Conservation (phyloP, 2,797 vertebrate species). For the Heterohyrax brucei region DNA sequence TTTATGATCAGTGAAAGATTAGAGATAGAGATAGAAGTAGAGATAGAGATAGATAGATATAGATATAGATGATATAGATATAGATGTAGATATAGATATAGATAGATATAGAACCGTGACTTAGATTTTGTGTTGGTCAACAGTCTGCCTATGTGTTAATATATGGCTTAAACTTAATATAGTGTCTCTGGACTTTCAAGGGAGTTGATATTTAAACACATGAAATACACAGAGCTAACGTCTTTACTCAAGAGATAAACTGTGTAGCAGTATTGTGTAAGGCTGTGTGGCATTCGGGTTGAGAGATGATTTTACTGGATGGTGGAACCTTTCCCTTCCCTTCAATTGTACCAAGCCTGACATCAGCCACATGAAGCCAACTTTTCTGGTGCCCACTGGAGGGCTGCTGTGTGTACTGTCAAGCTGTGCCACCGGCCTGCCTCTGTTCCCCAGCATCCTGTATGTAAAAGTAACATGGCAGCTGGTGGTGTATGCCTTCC, state of each 20-base stretch:
- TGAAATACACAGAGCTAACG: fast-evolving
- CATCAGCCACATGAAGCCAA: background rate
- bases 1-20: background rate
- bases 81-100: too few relatives aligned
- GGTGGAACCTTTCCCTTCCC: background rate
- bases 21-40: too few relatives aligned
- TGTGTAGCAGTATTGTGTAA: fast-evolving
- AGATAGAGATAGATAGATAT: too few relatives aligned
- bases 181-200: too few relatives aligned
- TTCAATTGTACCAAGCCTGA: background rate
- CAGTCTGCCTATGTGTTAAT: background rate
- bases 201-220: background rate
- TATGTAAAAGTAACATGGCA: background rate
- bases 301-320: background rate
- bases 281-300: background rate
- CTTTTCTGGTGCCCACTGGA: background rate
- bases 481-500: fast-evolving
- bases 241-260: background rate
- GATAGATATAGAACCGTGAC: background rate
- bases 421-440: background rate
- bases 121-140: background rate
- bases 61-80: too few relatives aligned
- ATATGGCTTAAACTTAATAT: background rate
- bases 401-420: background rate
- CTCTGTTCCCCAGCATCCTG: background rate